Evolutionary conservation across 2,797 vertebrate species (phyloP), one percentile per base, ranked within the genome.

Genomic region (Acanthurus tractus): DNA sequence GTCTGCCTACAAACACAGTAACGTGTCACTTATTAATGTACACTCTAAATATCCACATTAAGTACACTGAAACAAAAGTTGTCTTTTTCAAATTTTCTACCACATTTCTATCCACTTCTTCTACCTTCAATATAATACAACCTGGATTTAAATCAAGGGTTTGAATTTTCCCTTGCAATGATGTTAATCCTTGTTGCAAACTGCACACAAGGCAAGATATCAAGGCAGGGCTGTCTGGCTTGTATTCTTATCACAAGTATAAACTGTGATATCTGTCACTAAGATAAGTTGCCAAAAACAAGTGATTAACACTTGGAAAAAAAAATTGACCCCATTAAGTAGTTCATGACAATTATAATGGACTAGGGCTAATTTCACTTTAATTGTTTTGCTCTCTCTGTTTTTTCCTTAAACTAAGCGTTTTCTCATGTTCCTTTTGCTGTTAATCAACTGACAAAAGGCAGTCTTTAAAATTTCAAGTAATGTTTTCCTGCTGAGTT

Each of bases 1-100:
- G 85, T 99, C 98, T 3, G 96, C 96, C 97, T 98, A 84, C 13
- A 79, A 82, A 64, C 5, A 75, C 3, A 73, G 15, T 11, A 49
- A 46, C 5, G 10, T 5, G n/a, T 45, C 48, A 46, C 1, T 3
- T 12, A 63, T 67, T 38, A 34, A 76, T 8, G 1, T 9, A 55
- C 23, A 23, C 18, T 67, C 29, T 49, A 70, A 55, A 45, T 65
- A 63, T 50, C 44, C 38, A 40, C 38, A 40, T 40, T 40, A 40
- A 40, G 38, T 40, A 40, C 10, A 40, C 38, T 40, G 38, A 8
- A 40, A 40, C 10, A 8, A 40, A 8, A 40, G 7, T 11, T 8
- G 38, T 40, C 38, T 40, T 8, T 6, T 10, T 40, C 38, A 40
- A 8, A 40, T 38, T 2, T 38, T 25, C 25, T 38, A 38, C 36